These are phyloP conservation scores for Tenrec ecaudatus DNA, from an alignment of 2,113 vertebrate genomes.

Conservation along the genomic window DNA sequence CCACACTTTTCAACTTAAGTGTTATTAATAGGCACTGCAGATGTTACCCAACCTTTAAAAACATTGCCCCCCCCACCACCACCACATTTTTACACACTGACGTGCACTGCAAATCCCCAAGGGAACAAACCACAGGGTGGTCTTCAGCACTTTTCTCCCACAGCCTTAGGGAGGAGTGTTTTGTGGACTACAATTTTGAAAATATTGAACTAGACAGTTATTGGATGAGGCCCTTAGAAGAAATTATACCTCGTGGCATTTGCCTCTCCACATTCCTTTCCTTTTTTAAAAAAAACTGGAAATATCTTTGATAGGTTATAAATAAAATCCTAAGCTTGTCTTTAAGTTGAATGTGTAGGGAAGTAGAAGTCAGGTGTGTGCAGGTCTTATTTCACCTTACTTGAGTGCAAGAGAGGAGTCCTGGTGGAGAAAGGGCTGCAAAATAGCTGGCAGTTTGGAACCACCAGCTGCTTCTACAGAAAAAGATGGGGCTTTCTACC, in stretches of 20 bases:
- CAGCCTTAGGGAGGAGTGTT: background rate
- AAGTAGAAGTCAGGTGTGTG: background rate
- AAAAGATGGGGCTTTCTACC: too few relatives aligned
- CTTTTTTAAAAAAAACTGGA: slow-evolving; percentile 74
- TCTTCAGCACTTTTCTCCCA: background rate
- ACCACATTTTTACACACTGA: background rate
- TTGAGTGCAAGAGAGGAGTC: background rate
- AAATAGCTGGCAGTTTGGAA: too few relatives aligned
- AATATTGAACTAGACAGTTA: background rate
- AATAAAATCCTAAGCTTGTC: background rate
- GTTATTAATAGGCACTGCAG: background rate
- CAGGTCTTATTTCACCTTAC: background rate
- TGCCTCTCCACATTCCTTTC: background rate
- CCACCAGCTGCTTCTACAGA: too few relatives aligned
- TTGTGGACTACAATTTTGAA: background rate
- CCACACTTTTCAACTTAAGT: background rate
- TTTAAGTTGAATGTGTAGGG: background rate
- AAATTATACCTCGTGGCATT: background rate
- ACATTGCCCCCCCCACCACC: background rate
- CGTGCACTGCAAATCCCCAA: background rate
- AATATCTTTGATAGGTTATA: background rate
- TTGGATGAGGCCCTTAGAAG: slow-evolving; percentile 17
- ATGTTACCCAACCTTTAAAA: background rate
- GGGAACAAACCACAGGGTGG: background rate
- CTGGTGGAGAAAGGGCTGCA: too few relatives aligned